These are phyloP conservation scores for Empidonax alnorum DNA, from an alignment of 2,113 vertebrate species.

Conservation along the genomic window DNA sequence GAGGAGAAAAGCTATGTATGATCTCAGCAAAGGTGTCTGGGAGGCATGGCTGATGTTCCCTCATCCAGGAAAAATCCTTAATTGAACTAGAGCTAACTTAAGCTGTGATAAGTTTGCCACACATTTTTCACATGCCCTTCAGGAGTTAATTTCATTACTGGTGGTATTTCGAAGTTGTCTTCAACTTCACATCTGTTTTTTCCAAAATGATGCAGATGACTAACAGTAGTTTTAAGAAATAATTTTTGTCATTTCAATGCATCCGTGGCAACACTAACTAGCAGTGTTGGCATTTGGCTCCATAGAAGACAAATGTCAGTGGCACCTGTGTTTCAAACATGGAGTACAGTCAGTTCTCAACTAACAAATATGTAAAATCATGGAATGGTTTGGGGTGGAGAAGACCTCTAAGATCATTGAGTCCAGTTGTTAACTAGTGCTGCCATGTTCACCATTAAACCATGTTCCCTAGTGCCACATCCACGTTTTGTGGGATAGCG, in stretches of 20 bases:
- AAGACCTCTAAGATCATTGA: neutral
- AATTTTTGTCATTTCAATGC: neutral
- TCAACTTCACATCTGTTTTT: neutral
- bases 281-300: neutral
- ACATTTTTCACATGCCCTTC: neutral
- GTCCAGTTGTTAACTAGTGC: neutral
- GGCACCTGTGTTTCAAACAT: neutral
- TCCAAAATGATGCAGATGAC: neutral
- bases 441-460: neutral
- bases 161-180: neutral
- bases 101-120: neutral
- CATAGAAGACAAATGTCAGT: neutral
- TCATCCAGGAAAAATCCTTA: neutral
- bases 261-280: neutral
- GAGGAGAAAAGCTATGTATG: neutral
- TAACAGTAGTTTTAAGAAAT: neutral
- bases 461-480: neutral
- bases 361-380: neutral
- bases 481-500: neutral
- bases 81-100: neutral
- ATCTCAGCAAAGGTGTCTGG: neutral
- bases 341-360: neutral
- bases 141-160: neutral
- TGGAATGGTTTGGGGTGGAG: neutral
- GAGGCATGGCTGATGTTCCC: neutral